These are phyloP conservation scores for Epinephelus fuscoguttatus DNA, from an alignment of 2,113 vertebrate genomes.

Conservation along the genomic window DNA sequence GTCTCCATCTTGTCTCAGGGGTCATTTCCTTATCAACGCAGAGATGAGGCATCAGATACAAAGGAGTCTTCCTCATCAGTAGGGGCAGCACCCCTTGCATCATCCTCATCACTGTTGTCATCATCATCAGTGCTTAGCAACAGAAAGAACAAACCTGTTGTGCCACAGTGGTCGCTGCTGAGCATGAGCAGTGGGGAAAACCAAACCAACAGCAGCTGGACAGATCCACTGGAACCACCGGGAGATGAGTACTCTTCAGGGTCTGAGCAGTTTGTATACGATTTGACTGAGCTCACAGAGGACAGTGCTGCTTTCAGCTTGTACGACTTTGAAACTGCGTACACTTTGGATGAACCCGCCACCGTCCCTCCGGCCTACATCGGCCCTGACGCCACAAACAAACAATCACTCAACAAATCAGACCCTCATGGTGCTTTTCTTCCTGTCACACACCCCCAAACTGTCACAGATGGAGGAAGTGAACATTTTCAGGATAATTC, in stretches of 20 bases:
- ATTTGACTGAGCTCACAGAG: slow-evolving; percentile 56
- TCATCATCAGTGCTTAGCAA: slow-evolving; percentile 53
- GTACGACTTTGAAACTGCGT: slow-evolving; percentile 66
- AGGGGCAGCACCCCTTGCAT: not conserved
- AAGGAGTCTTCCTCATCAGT: slow-evolving; percentile 14
- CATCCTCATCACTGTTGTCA: slow-evolving; percentile 10
- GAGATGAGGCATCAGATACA: slow-evolving; percentile 25
- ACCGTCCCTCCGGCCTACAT: not conserved
- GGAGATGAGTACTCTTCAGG: slow-evolving; percentile 57
- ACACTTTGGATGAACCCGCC: slow-evolving; percentile 51
- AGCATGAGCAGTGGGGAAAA: slow-evolving; percentile 38
- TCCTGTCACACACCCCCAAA: not conserved
- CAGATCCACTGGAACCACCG: slow-evolving; percentile 19
- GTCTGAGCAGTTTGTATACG: slow-evolving; percentile 58
- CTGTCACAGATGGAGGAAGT: not conserved
- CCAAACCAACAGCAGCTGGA: slow-evolving; percentile 53
- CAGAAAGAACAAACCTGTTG: slow-evolving; percentile 78
- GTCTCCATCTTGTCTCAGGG: slow-evolving; percentile 12
- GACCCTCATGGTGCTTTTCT: not conserved
- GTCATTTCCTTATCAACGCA: slow-evolving; percentile 33
- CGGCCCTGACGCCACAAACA: not conserved
- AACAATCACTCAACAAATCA: slow-evolving; percentile 19
- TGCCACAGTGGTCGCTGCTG: slow-evolving; percentile 42
- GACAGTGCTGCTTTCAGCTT: slow-evolving; percentile 45
- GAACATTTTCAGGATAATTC: not conserved